phyloP scores from a whole-genome alignment of 1,140 invertebrate genomes.

The Drosophila kanapiae region DNA sequence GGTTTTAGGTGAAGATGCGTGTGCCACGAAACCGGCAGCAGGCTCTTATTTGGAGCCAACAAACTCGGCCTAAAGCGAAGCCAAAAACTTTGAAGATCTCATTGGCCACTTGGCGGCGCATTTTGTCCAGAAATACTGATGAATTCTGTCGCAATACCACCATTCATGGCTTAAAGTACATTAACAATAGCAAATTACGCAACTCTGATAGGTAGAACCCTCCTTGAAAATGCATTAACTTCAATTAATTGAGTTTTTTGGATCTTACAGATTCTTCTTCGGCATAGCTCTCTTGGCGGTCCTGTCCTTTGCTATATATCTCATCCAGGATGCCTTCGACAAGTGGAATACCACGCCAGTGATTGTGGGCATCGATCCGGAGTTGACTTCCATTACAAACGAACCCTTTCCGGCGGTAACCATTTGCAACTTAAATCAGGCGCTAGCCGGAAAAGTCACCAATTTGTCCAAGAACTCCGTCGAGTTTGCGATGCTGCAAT shows the following conservation, averaged over 20 bases:
- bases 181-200: constrained; percentile 59
- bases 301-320: constrained; percentile 51
- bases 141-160: constrained; percentile 78
- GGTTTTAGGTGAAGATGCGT: constrained; percentile 5
- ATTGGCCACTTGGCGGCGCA: constrained; percentile 38
- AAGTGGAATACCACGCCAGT: constrained; percentile 77
- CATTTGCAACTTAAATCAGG: constrained; percentile 80
- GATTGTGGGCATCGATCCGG: constrained; percentile 74
- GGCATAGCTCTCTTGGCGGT: constrained; percentile 65
- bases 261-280: constrained; percentile 65
- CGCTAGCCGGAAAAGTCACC: constrained; percentile 36
- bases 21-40: constrained; percentile 18
- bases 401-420: constrained; percentile 79
- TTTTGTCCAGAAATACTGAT: constrained; percentile 67
- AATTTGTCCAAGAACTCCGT: constrained; percentile 38
- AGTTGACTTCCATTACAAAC: constrained; percentile 71
- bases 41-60: constrained; percentile 12
- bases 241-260: too few species aligned
- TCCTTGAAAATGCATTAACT: too few species aligned
- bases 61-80: background rate
- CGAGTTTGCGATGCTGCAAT: constrained; percentile 79
- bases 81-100: constrained; percentile 19
- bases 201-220: constrained; percentile 52
- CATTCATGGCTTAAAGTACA: constrained; percentile 76
- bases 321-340: constrained; percentile 71